These are phyloP conservation scores for Hucho hucho DNA, from an alignment of 2,113 vertebrate genomes.

Conservation along the genomic window DNA sequence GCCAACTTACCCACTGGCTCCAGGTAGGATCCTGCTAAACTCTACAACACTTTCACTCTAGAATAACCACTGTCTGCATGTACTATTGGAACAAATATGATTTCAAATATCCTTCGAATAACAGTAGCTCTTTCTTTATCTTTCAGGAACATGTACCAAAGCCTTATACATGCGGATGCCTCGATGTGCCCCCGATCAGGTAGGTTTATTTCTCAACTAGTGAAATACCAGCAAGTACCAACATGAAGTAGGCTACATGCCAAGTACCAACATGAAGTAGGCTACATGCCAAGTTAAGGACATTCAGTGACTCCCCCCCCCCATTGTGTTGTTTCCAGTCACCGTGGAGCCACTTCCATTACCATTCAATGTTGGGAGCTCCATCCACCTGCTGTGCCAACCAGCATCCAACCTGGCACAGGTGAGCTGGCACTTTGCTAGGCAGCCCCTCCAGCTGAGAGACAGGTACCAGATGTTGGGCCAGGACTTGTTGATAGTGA, in stretches of 20 bases:
- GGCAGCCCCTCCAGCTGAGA: not conserved
- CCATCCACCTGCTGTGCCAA: slow-evolving; percentile 27
- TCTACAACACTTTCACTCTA: not conserved
- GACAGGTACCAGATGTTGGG: slow-evolving; percentile 35
- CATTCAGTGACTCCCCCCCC: not conserved
- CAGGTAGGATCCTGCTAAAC: not conserved
- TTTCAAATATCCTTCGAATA: not conserved
- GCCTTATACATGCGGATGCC: slow-evolving; percentile 48
- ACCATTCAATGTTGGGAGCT: slow-evolving; percentile 31
- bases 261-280: too few relatives aligned
- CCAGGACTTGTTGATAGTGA: slow-evolving; percentile 38
- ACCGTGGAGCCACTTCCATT: not conserved
- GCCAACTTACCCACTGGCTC: not conserved
- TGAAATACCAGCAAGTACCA: too few relatives aligned
- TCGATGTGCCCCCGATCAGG: slow-evolving; percentile 49
- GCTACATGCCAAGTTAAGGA: too few relatives aligned
- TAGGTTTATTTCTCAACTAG: slow-evolving; percentile 21
- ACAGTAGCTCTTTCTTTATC: not conserved
- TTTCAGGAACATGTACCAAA: slow-evolving; percentile 57
- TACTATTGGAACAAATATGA: not conserved
- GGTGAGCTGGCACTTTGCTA: slow-evolving; percentile 40
- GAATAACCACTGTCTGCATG: slow-evolving; percentile 14
- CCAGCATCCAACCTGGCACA: slow-evolving; percentile 51
- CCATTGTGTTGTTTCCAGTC: slow-evolving; percentile 11
- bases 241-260: too few relatives aligned